Base-by-base conservation (phyloP, 2,797 vertebrate genomes). In the Notolepis coatsorum region DNA sequence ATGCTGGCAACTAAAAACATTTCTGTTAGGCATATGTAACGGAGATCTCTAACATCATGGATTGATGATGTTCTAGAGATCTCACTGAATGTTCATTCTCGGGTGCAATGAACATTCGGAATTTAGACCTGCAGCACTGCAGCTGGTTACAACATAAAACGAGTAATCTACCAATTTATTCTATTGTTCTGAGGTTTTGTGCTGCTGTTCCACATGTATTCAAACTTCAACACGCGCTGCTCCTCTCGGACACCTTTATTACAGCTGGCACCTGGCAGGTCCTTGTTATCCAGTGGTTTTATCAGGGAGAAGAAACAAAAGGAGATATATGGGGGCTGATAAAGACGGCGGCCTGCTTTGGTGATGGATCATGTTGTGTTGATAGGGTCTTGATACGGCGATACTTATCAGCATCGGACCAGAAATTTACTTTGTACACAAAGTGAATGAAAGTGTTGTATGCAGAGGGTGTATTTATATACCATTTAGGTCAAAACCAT, bases 271-370 rank as follows among this genome's bases (percentile, higher is more conserved):
- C 23, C 12, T 46, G 30, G 75, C 71, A n/a, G 50, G 57, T 49
- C 71, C 80, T 84, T 84, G 73, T 80, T 82, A 75, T 84, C 71
- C 33, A 9, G 15, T 42, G 70, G 72, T 71, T 80, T 64, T 74
- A 78, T 84, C 77, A 42, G 55, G 67, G 8, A 20, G 61, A 49
- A 67, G n/a, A n/a, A n/a, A n/a, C n/a, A n/a, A n/a, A n/a, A 66
- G 65, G 25, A 0, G 68, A 80, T 79, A 75, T 79, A 67, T 71
- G 68, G 68, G 15, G 57, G 46, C 45, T 74, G 87, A 90, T 92
- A 88, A 86, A 60, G 20, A 52, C 41, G 72, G 82, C 77, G 79
- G 86, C 35, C 39, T 37, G 65, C 87, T 90, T 91, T 91, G 80
- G 71, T 84, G 53, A 57, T 60, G 5, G 58, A 70, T 61, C 67